Conservation (phyloP, 1,140 invertebrate genomes). For the Chelonus insularis region DNA sequence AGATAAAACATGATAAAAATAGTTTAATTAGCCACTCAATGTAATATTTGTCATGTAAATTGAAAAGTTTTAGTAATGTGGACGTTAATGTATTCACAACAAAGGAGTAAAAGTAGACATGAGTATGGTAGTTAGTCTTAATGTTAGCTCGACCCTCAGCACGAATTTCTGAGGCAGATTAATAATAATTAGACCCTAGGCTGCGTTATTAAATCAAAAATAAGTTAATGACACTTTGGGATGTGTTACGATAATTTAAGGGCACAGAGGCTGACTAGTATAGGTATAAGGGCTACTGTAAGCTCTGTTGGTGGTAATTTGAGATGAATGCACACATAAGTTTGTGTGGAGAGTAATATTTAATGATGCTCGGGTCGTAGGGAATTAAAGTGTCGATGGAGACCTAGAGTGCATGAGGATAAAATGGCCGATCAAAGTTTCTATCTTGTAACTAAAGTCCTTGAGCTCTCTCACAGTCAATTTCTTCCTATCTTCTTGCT, state of each 20-base stretch:
- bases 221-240: not conserved
- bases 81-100: slow-evolving; percentile 1
- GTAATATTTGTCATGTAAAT: not conserved
- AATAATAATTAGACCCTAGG: slow-evolving; percentile 12
- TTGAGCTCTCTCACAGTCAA: not conserved
- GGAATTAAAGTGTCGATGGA: too few species aligned
- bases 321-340: too few species aligned
- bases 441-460: not conserved
- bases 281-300: too few species aligned
- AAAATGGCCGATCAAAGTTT: slow-evolving; percentile 1
- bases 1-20: too few species aligned
- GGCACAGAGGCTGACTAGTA: too few species aligned
- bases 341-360: too few species aligned
- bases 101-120: not conserved
- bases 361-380: too few species aligned
- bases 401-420: not conserved
- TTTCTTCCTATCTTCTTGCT: not conserved
- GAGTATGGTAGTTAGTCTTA: not conserved
- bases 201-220: slow-evolving; percentile 10
- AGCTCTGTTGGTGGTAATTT: too few species aligned
- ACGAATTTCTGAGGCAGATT: not conserved
- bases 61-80: not conserved
- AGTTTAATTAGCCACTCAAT: not conserved
- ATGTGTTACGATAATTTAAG: not conserved
- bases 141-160: not conserved